Evolutionary conservation across 2,888 invertebrate genomes (phyloP), one percentile per base, ranked within the genome.

Genomic region (Lepidocyrtoides sp.): DNA sequence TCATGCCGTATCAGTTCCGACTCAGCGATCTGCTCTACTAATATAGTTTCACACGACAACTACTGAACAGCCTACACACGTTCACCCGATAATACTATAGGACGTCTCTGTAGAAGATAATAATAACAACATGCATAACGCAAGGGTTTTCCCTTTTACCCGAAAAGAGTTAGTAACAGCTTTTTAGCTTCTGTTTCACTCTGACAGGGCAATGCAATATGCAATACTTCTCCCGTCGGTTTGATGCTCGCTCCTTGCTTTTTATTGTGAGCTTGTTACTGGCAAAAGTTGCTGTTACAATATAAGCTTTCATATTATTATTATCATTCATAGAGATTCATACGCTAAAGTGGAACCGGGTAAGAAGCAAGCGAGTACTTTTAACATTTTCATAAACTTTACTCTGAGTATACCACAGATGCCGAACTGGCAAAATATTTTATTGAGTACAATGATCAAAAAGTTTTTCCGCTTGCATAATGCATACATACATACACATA

Each of bases 81-180:
- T 51, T 51, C 51, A 29, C 23, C 51, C 20, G n/a, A 60, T 81
- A 81, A 36, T 41, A 10, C 4, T 17, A 12, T 57, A 29, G 26
- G 51, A 77, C n/a, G 23, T 23, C 48, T 23, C 2, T 1, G 3
- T 14, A 17, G 51, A 3, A 81, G 81, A 81, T 23, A 60, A 29
- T 29, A 51, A 51, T 51, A 72, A 17, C 41, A 41, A 14, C 23
- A 77, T n/a, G n/a, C 23, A 32, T 5, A 36, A 29, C 26, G 57
- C 51, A 41, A 29, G 32, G 72, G 85, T 36, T 75, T 86, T 66
- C 44, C 20, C 32, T 26, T 51, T 79, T 29, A 79, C 44, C 29
- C 63, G 48, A 51, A 75, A 81, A 66, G 63, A 87, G 87, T 79
- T 87, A 63, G 87, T 87, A 87, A 87, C 87, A 87, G 79, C 66